These are phyloP conservation scores for Globodera ellingtonae DNA, from an alignment of 1,140 invertebrate genomes.

Conservation along the genomic window DNA sequence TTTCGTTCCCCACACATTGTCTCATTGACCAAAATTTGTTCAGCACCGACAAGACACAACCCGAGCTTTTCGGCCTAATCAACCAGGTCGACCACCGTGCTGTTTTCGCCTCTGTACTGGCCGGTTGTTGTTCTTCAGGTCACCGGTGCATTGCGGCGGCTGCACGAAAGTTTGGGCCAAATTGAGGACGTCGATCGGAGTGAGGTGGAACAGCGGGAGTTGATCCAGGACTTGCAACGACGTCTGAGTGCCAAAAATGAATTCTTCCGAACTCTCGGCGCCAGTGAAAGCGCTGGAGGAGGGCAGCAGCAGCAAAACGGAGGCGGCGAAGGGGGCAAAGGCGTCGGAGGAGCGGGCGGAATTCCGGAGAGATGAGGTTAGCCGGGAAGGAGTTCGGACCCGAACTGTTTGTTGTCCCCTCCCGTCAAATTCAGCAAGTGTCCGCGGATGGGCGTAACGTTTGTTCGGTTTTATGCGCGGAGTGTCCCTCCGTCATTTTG, in stretches of 20 bases:
- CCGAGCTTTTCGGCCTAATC: conserved; percentile 9
- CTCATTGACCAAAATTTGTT: background rate
- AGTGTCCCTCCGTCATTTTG: conserved; percentile 28
- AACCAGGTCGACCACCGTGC: background rate
- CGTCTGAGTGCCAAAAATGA: conserved; percentile 30
- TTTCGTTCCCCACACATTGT: background rate
- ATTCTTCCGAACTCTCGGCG: conserved; percentile 29
- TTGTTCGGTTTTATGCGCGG: conserved; percentile 16
- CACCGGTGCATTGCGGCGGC: conserved; percentile 5
- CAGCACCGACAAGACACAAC: conserved; percentile 14
- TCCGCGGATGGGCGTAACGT: conserved; percentile 30
- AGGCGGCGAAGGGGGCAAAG: background rate
- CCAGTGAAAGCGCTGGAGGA: conserved; percentile 4
- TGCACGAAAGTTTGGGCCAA: conserved; percentile 4
- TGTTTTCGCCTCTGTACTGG: background rate
- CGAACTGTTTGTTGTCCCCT: background rate
- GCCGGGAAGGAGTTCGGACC: too few species aligned
- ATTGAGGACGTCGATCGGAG: conserved; percentile 29
- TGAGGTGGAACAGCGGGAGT: conserved; percentile 13
- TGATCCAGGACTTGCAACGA: conserved; percentile 31
- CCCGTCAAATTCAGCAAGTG: conserved; percentile 29
- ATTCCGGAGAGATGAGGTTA: background rate
- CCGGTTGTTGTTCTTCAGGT: background rate
- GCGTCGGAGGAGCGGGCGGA: background rate
- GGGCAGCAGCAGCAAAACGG: conserved; percentile 17